Evolutionary conservation across 2,113 vertebrate species (phyloP).

Genomic region (Rallus limicola): DNA sequence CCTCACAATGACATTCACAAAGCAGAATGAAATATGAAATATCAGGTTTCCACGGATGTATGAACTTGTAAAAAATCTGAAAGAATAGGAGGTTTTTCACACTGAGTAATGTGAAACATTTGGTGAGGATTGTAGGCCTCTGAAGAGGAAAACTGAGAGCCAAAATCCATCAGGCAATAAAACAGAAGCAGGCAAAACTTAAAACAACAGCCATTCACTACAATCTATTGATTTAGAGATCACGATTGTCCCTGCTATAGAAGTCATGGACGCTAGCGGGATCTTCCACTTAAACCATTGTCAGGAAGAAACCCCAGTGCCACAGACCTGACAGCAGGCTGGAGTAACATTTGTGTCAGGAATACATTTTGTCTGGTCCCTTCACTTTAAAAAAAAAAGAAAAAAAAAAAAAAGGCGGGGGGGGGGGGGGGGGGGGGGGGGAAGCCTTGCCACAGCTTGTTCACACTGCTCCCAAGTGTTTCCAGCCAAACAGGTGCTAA

Average conservation of each 20-base stretch:
- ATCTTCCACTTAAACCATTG: conserved; percentile 39
- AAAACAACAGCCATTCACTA: conserved; percentile 79
- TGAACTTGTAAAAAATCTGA: conserved; percentile 98
- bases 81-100: conserved; percentile 99
- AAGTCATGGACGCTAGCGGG: not conserved
- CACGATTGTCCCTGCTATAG: conserved; percentile 57
- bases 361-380: not conserved
- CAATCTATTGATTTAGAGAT: conserved; percentile 85
- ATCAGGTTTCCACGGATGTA: conserved; percentile 97
- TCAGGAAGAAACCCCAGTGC: conserved; percentile 25
- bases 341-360: conserved; percentile 15
- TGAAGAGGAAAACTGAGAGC: conserved; percentile 83
- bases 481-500: conserved; percentile 80
- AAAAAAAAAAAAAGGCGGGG: accelerated
- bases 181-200: conserved; percentile 86
- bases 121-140: conserved; percentile 93
- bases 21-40: conserved; percentile 99
- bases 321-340: not conserved
- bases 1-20: conserved; percentile 97
- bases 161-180: conserved; percentile 85
- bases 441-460: not conserved
- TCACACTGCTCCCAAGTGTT: conserved; percentile 73
- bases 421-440: accelerated
- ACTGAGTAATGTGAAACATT: conserved; percentile 99
- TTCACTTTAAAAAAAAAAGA: not conserved